Percentiles rank a stretch among this genome's conserved stretches.
Evolutionary conservation across 2,113 vertebrate genomes (phyloP).

Genomic region (Ciconia boyciana): DNA sequence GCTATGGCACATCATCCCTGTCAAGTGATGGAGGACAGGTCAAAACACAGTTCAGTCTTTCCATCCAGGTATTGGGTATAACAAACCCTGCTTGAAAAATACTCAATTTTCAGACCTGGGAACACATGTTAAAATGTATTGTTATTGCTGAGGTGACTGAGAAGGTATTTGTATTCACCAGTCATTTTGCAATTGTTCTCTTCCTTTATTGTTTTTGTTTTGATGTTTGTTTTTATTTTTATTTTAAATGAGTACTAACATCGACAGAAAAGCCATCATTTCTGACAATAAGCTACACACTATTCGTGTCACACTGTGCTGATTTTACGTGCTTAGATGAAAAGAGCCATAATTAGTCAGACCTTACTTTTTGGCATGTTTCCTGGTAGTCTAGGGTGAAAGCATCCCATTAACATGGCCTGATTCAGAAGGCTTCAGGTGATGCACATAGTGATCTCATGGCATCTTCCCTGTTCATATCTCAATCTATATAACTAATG

Average conservation of each 20-base stretch:
- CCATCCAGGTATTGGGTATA: not conserved
- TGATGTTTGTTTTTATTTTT: not conserved
- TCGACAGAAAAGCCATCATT: not conserved
- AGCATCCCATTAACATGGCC: conserved; percentile 1
- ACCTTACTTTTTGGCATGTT: conserved; percentile 26
- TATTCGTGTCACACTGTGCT: conserved; percentile 21
- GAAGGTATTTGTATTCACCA: not conserved
- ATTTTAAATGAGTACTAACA: not conserved
- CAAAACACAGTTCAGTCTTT: not conserved
- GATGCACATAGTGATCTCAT: not conserved
- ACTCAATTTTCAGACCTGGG: not conserved
- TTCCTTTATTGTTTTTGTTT: not conserved
- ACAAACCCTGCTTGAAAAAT: not conserved
- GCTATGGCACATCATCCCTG: not conserved
- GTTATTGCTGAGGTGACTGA: not conserved
- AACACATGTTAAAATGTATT: not conserved
- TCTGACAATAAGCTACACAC: not conserved
- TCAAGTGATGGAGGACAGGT: not conserved
- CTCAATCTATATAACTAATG: not conserved
- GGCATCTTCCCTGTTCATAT: conserved; percentile 1
- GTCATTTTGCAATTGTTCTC: not conserved
- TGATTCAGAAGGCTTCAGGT: not conserved
- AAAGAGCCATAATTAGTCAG: conserved; percentile 46
- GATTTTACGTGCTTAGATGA: conserved; percentile 36
- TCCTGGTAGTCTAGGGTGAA: conserved; percentile 29